Base-by-base conservation (phyloP, 2,888 invertebrate genomes). In the Sturmia bella region DNA sequence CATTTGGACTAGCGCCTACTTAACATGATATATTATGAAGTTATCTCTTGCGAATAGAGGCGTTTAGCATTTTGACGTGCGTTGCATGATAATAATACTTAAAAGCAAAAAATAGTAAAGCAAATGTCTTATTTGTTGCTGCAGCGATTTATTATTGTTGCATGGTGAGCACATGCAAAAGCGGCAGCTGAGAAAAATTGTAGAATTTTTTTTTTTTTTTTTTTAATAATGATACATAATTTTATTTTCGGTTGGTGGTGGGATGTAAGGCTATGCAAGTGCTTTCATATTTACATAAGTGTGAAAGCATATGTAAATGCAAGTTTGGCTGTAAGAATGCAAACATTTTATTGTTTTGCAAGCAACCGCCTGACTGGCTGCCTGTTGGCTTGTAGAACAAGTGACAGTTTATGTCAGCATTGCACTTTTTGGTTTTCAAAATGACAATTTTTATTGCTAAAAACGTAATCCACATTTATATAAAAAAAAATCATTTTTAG, bases 21-120 rank as follows among this genome's bases (percentile, higher is more conserved):
- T 82, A 84, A 75, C 80, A 70, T 84, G 83, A 83, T 66, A 73
- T 68, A 82, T 82, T 82, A 84, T 84, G 80, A 84, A 83, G 84
- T 83, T 83, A 81, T 83, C 81, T 77, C 70, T 79, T 74, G 69
- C 64, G 70, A 83, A 84, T 80, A 83, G 72, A 84, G 84, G 84
- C 85, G 85, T 85, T 85, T 83, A 85, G 80, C 83, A 75, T 64
- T 82, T 72, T 84, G 85, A 85, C 85, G 85, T 84, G 84, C 77
- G 45, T 63, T 81, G 86, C 85, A 85, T 86, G 81, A 73, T 83
- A 84, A 85, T 78, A 78, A 74, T 76, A 69, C 54, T 69, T 37
- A 61, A 61, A 75, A 66, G 27, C 19, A 50, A 64, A 64, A 48
- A 56, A 17, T 12, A 15, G 39, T 24, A n/a, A 15, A 19, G 61